A percentile compares a stretch with the other conserved stretches of the same genome.
phyloP scores from a whole-genome alignment of 2,888 invertebrate species.

The Cenopis cana region DNA sequence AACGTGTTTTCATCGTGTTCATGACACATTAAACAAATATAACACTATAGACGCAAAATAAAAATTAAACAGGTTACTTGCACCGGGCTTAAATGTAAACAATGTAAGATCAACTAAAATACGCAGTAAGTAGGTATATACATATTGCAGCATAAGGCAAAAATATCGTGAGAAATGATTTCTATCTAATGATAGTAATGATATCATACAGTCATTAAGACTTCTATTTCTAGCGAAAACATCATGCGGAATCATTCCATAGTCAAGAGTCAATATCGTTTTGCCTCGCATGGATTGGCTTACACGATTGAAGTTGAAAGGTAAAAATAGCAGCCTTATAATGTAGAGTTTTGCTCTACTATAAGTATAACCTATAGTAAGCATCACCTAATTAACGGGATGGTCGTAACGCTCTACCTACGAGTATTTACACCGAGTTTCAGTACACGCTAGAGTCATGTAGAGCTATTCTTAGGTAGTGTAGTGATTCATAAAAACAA shows the following conservation, averaged over 20 bases:
- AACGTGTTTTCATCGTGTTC: neutral
- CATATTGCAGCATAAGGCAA: neutral
- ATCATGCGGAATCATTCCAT: slow-evolving; percentile 25
- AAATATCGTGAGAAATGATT: slow-evolving; percentile 14
- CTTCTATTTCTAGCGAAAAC: slow-evolving; percentile 34
- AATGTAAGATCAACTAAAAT: neutral
- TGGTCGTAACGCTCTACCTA: neutral
- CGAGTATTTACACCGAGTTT: slow-evolving; percentile 10
- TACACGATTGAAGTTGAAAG: neutral
- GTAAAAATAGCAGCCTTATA: neutral
- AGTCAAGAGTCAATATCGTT: slow-evolving; percentile 23
- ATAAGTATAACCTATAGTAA: too few species aligned
- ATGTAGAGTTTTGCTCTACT: neutral
- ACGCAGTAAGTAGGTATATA: neutral
- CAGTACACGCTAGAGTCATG: slow-evolving; percentile 53
- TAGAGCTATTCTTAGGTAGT: slow-evolving; percentile 57
- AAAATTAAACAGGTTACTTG: neutral
- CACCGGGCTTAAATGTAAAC: neutral
- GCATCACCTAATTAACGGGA: neutral
- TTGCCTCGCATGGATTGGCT: slow-evolving; percentile 29
- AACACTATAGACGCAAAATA: neutral
- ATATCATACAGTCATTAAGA: slow-evolving; percentile 39
- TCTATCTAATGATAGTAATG: slow-evolving; percentile 29
- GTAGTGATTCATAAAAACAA: slow-evolving; percentile 60
- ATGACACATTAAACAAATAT: neutral